These are phyloP conservation scores for Xyliphius kryptos DNA, from an alignment of 2,113 vertebrate genomes.

Conservation along the genomic window DNA sequence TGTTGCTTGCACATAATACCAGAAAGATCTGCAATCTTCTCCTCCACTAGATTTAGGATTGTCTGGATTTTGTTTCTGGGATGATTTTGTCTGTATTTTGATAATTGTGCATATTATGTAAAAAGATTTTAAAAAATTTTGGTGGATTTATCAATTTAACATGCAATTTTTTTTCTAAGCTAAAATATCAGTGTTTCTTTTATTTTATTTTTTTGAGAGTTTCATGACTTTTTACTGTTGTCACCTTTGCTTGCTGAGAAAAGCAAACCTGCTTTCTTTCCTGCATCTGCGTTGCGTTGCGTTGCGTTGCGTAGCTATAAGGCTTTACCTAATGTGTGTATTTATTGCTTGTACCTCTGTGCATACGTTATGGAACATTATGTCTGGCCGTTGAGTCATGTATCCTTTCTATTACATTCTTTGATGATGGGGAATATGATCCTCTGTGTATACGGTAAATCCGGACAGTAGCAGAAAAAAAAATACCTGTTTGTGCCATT, in stretches of 20 bases:
- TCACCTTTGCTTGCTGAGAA: too few relatives aligned
- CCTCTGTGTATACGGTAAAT: constrained; percentile 99
- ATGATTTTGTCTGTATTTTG: constrained; percentile 99
- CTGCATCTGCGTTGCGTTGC: constrained; percentile 99
- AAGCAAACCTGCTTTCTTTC: constrained; percentile 95
- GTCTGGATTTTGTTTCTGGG: constrained; percentile 98
- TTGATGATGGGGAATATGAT: constrained; percentile 92
- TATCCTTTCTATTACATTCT: constrained; percentile 98
- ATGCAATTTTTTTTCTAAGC: constrained; percentile 95
- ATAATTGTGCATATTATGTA: constrained; percentile 99
- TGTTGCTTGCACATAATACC: constrained; percentile 99
- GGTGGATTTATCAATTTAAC: constrained; percentile 99
- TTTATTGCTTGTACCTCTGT: constrained; percentile 99
- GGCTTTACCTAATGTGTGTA: constrained; percentile 99
- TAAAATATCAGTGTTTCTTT: constrained; percentile 77
- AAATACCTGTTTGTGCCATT: constrained; percentile 99
- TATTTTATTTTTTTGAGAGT: too few relatives aligned
- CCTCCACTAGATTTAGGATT: constrained; percentile 99
- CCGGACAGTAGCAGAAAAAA: constrained; percentile 95
- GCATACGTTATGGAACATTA: constrained; percentile 99
- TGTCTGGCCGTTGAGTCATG: constrained; percentile 99
- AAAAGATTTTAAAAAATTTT: constrained; percentile 80
- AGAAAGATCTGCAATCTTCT: constrained; percentile 99
- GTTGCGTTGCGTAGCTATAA: constrained; percentile 99
- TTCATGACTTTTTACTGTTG: too few relatives aligned